phyloP scores from a whole-genome alignment of 1,140 invertebrate species.

The Chymomyza costata region DNA sequence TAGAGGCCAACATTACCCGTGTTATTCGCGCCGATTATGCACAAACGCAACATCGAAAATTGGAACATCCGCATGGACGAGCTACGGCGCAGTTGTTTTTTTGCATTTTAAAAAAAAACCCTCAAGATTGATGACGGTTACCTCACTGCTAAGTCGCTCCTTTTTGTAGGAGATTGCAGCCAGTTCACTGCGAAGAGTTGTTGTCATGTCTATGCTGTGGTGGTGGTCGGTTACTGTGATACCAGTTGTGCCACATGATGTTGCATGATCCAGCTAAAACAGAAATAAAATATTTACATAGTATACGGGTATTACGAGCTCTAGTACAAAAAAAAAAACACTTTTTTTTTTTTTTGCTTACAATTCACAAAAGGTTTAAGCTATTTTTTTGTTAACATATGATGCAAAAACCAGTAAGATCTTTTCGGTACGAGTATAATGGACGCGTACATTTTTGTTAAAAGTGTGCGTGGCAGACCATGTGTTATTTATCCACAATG shows the following conservation, averaged over 20 bases:
- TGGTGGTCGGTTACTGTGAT: conserved; percentile 55
- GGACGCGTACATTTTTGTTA: neutral
- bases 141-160: conserved; percentile 84
- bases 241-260: conserved; percentile 42
- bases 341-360: neutral
- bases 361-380: neutral
- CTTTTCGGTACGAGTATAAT: neutral
- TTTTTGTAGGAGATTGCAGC: conserved; percentile 88
- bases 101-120: no score
- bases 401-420: neutral
- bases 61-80: no score
- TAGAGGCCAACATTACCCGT: no score
- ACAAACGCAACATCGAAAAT: no score
- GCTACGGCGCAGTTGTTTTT: no score
- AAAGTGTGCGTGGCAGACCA: no score
- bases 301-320: neutral
- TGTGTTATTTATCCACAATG: no score
- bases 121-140: no score
- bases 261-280: conserved; percentile 57
- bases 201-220: conserved; percentile 79
- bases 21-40: no score
- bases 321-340: neutral
- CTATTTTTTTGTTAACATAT: neutral
- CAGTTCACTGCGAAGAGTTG: conserved; percentile 85
- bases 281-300: neutral